These are phyloP conservation scores for Erpetoichthys calabaricus DNA, from an alignment of 2,797 vertebrate genomes.

Conservation along the genomic window DNA sequence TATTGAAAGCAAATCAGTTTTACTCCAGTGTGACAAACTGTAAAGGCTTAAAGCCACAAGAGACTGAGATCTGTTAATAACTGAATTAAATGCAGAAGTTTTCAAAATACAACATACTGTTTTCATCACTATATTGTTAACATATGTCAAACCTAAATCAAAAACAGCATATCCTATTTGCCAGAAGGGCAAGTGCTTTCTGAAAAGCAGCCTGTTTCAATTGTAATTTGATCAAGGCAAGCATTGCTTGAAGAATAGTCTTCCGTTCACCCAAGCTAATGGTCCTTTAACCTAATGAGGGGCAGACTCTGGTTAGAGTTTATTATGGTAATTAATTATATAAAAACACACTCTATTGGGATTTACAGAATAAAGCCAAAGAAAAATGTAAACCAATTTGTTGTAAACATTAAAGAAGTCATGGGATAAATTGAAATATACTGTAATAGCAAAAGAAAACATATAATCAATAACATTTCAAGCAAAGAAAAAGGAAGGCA, in stretches of 20 bases:
- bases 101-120: no score
- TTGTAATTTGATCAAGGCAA: constrained; percentile 50
- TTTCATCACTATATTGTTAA: no score
- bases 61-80: no score
- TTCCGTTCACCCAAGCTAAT: constrained; percentile 66
- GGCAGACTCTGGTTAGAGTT: constrained; percentile 36
- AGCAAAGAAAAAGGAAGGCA: no score
- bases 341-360: constrained; percentile 54
- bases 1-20: no score
- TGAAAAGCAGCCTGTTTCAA: constrained; percentile 33
- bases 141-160: no score
- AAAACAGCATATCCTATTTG: not conserved
- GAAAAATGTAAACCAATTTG: constrained; percentile 50
- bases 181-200: constrained; percentile 10
- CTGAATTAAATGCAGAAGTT: no score
- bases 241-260: constrained; percentile 51
- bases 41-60: no score
- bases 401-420: constrained; percentile 53
- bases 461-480: no score
- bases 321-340: constrained; percentile 49
- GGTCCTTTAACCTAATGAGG: constrained; percentile 56
- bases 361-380: constrained; percentile 36
- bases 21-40: no score
- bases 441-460: no score
- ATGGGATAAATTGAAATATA: constrained; percentile 54